Conservation (phyloP, 2,113 vertebrate genomes). For the Myiozetetes cayanensis region DNA sequence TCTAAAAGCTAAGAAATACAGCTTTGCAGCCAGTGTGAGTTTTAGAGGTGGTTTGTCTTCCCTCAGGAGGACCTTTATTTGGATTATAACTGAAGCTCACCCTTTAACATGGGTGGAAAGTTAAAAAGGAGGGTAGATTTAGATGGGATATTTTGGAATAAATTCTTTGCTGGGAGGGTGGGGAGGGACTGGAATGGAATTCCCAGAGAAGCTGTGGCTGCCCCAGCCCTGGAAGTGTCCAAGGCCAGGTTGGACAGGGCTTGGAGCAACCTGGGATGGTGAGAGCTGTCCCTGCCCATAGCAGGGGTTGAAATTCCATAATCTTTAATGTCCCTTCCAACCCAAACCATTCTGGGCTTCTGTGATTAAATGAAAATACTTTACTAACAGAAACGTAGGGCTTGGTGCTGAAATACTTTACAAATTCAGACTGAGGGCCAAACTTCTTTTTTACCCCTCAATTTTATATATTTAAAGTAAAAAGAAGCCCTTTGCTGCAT, state of each 20-base stretch:
- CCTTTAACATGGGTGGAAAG: neutral
- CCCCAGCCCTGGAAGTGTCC: neutral
- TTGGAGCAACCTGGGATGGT: neutral
- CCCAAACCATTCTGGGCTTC: neutral
- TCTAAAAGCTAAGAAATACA: neutral
- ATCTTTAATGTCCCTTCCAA: neutral
- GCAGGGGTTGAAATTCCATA: neutral
- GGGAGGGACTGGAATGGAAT: neutral
- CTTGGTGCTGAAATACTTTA: neutral
- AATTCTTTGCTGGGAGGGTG: neutral
- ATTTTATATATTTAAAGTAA: neutral
- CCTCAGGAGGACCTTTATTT: neutral
- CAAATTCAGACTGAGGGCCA: neutral
- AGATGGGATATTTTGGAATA: neutral
- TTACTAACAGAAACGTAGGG: rapidly evolving
- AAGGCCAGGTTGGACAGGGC: rapidly evolving
- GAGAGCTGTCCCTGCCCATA: neutral
- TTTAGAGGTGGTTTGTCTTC: neutral
- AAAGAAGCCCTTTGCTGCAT: neutral
- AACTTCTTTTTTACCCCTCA: rapidly evolving
- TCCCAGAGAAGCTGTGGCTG: neutral
- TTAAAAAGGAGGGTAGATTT: neutral
- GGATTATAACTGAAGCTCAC: neutral
- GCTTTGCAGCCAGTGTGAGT: neutral
- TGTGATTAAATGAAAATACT: neutral